These are phyloP conservation scores for Calvadosia cruxmelitensis DNA, from an alignment of 30 jellyfish, hydroid and myxozoan species.

Conservation along the genomic window DNA sequence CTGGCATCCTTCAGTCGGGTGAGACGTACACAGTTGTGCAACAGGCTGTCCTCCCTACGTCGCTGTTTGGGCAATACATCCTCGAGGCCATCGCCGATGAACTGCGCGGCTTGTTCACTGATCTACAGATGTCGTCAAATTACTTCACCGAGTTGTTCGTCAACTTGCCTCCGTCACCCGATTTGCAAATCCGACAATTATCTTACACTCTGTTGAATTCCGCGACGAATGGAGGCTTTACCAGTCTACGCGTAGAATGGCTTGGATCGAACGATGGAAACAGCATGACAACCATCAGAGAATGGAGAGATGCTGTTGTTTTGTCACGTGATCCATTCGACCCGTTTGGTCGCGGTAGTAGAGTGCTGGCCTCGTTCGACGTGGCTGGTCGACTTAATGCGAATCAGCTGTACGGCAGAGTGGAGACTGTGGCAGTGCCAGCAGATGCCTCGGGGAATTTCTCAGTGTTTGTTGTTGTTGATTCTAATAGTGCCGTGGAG, in stretches of 20 bases:
- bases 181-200: not conserved
- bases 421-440: constrained; percentile 1
- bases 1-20: not conserved
- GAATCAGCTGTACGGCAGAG: not conserved
- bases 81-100: not conserved
- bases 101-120: not conserved
- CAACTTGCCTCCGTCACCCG: not conserved
- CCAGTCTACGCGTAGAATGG: constrained; percentile 12
- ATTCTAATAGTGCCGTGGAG: not conserved
- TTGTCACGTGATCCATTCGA: not conserved
- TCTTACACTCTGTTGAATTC: not conserved
- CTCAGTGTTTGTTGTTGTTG: not conserved
- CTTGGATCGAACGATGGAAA: constrained; percentile 2
- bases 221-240: not conserved
- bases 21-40: not conserved
- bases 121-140: not conserved
- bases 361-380: not conserved
- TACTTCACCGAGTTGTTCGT: not conserved
- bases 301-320: constrained; percentile 8
- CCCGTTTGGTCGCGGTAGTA: not conserved
- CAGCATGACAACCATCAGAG: not conserved
- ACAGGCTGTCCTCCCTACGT: not conserved
- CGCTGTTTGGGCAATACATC: not conserved
- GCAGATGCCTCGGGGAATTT: not conserved
- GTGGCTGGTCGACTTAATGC: constrained; percentile 7